Evolutionary conservation across 2,797 vertebrate species (phyloP).

Genomic region (Sus cebifrons): DNA sequence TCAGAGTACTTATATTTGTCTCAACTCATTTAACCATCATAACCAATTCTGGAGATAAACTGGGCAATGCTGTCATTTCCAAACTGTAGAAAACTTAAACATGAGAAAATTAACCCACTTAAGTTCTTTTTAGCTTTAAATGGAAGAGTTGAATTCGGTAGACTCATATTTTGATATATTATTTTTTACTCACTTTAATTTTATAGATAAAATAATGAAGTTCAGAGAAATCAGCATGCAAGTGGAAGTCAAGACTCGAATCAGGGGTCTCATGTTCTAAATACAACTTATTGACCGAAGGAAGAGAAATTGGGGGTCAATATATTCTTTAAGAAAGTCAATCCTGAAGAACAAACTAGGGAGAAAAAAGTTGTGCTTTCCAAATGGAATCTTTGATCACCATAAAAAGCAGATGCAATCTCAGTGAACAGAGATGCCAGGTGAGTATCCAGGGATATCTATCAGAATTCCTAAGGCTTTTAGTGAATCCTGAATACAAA

Average conservation of each 20-base stretch:
- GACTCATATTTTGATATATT: background rate
- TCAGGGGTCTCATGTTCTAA: background rate
- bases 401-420: background rate
- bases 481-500: background rate
- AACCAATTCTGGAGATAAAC: background rate
- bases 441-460: background rate
- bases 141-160: background rate
- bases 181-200: background rate
- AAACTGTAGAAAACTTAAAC: background rate
- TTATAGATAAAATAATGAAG: background rate
- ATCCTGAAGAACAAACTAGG: background rate
- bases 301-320: background rate
- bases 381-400: background rate
- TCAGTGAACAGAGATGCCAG: background rate
- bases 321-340: background rate
- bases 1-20: background rate
- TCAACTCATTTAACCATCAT: conserved; percentile 1
- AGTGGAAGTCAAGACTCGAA: background rate
- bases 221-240: background rate
- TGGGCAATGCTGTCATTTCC: background rate
- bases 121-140: background rate
- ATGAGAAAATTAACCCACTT: conserved; percentile 1
- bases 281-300: background rate
- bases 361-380: background rate
- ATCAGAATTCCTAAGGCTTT: background rate